These are phyloP conservation scores for Oryzias sinensis DNA, from an alignment of 2,797 vertebrate species.

Conservation along the genomic window DNA sequence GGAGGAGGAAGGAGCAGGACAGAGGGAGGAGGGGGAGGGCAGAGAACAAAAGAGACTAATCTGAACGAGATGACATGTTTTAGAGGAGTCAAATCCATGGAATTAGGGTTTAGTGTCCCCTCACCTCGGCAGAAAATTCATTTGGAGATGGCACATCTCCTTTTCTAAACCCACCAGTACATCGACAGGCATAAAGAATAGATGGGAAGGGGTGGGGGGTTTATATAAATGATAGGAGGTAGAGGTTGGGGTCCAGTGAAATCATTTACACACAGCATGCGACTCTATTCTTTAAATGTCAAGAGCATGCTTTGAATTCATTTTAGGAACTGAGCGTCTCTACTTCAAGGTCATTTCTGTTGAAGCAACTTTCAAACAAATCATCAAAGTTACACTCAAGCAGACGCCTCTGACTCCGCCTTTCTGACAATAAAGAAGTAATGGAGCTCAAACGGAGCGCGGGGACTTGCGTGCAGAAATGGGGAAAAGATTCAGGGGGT, in stretches of 20 bases:
- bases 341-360: slow-evolving; percentile 62
- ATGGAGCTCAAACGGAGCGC: background rate
- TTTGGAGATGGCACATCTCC: slow-evolving; percentile 69
- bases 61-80: slow-evolving; percentile 81
- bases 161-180: slow-evolving; percentile 48
- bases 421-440: slow-evolving; percentile 29
- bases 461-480: slow-evolving; percentile 9
- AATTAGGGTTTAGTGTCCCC: slow-evolving; percentile 78
- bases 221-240: slow-evolving; percentile 43
- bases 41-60: slow-evolving; percentile 81
- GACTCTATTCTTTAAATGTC: slow-evolving; percentile 60
- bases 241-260: slow-evolving; percentile 40
- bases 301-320: slow-evolving; percentile 65
- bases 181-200: slow-evolving; percentile 58
- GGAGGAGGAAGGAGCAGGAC: slow-evolving; percentile 11
- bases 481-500: background rate
- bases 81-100: slow-evolving; percentile 75
- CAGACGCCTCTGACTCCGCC: slow-evolving; percentile 26
- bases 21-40: slow-evolving; percentile 46
- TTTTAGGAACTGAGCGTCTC: slow-evolving; percentile 55
- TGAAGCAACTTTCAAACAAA: slow-evolving; percentile 41
- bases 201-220: slow-evolving; percentile 6
- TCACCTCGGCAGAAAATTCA: slow-evolving; percentile 70
- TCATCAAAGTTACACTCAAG: slow-evolving; percentile 56
- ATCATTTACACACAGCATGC: slow-evolving; percentile 66